These are phyloP conservation scores for Dendrolimus houi DNA, from an alignment of 2,888 invertebrate genomes.

Conservation along the genomic window DNA sequence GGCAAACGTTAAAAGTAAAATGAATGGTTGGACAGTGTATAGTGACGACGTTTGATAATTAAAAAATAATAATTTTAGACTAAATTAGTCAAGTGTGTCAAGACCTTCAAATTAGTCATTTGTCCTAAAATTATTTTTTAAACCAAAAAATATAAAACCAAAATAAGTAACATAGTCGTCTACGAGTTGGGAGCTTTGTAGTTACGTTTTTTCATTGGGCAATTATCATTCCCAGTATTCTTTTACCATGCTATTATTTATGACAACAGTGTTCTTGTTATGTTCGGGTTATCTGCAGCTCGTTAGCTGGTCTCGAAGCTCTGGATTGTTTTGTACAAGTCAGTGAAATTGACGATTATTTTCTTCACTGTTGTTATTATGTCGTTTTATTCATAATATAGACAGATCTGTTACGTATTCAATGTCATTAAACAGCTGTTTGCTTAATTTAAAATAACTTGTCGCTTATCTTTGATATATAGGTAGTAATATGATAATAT, in stretches of 20 bases:
- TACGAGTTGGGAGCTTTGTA: no score
- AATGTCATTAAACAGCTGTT: neutral
- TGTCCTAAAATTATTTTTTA: neutral
- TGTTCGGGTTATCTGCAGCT: slow-evolving; percentile 35
- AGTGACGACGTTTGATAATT: no score
- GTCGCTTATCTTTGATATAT: no score
- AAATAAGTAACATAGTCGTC: no score
- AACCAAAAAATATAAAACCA: neutral
- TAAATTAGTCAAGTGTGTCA: neutral
- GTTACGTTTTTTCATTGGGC: no score
- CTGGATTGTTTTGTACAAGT: slow-evolving; percentile 9
- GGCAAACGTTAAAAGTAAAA: no score
- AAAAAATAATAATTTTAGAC: neutral
- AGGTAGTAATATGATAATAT: no score
- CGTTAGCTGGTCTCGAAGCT: slow-evolving; percentile 26
- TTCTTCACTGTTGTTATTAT: neutral
- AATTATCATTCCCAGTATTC: slow-evolving; percentile 1
- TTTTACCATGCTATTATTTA: slow-evolving; percentile 3
- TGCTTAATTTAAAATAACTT: neutral
- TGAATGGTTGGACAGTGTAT: no score
- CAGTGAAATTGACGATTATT: neutral
- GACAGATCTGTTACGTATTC: neutral
- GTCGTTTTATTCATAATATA: neutral
- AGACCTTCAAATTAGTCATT: neutral
- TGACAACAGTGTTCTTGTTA: slow-evolving; percentile 41